Base-by-base conservation (phyloP, 2,113 vertebrate genomes). In the Chaetodon trifascialis region DNA sequence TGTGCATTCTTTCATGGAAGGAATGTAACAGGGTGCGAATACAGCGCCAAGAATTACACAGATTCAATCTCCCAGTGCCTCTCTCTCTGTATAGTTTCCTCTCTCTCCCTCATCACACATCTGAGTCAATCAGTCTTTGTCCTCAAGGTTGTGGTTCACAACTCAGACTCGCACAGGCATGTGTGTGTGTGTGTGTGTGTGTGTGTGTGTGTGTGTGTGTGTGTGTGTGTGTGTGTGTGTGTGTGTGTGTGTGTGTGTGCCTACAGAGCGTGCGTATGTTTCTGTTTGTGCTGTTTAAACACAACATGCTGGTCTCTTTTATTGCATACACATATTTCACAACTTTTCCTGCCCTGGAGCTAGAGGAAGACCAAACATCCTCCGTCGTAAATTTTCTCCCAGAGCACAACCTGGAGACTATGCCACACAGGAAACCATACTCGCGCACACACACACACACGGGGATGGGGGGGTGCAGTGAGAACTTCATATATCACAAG, bases 301-400 rank as follows among this genome's bases (percentile, higher is more conserved):
- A 91, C 86, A 93, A 88, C 88, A 90, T 49, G 75, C 79, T 84
- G 85, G 52, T 86, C 67, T 88, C 74, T 91, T 92, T 94, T 92
- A 93, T 89, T 91, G 88, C 92, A 88, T 73, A 91, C 92, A 87
- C 90, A 94, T 94, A 94, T 94, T 94, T 95, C 88, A 93, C 86
- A 92, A 90, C 87, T 91, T 90, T 90, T 94, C 91, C 89, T 93
- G 91, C 86, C 91, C 85, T 62, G 84, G 70, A 91, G 91, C 90
- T 36, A 85, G 58, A 92, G 87, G 89, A 91, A 90, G 91, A 91
- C 86, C 89, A 91, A 91, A 88, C 91, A 91, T 92, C 89, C 92
- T 92, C 85, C 73, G n/a, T 90, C 88, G 23, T 94, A 94, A 91
- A 92, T 92, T 82, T 89, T 73, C 89, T 88, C 23, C 46, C 19